Evolutionary conservation across 2,888 invertebrate species (phyloP).

Genomic region (Cheilosia variabilis): DNA sequence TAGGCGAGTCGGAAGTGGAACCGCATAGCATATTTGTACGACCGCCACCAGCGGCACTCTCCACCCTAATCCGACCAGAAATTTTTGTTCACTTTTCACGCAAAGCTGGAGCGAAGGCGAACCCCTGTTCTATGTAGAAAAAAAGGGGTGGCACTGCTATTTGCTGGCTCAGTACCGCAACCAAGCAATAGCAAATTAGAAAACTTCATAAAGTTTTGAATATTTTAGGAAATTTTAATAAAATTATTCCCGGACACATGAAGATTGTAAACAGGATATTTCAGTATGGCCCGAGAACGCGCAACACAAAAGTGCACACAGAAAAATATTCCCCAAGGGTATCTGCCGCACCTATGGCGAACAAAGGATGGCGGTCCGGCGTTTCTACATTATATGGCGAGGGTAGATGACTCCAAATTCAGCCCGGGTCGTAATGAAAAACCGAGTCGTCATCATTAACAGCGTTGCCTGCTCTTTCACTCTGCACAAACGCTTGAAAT

Average conservation of each 20-base stretch:
- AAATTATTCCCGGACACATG: constrained; percentile 30
- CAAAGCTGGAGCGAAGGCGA: not conserved
- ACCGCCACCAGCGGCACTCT: not conserved
- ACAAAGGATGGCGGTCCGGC: not conserved
- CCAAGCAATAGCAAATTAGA: constrained; percentile 44
- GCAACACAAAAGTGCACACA: not conserved
- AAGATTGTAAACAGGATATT: constrained; percentile 37
- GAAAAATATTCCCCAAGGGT: not conserved
- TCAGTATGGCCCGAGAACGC: not conserved
- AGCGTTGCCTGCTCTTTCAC: not conserved
- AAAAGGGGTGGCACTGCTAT: not conserved
- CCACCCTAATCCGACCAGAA: constrained; percentile 8
- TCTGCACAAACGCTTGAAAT: constrained; percentile 18
- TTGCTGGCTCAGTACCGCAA: constrained; percentile 12
- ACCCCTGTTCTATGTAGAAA: not conserved
- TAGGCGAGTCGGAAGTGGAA: not conserved
- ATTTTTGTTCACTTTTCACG: constrained; percentile 18
- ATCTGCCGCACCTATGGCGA: not conserved
- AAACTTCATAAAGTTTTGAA: constrained; percentile 71
- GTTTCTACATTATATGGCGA: too few relatives aligned
- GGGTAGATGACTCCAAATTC: not conserved
- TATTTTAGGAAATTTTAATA: constrained; percentile 61
- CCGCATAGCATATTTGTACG: constrained; percentile 19
- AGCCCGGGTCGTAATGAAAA: constrained; percentile 41
- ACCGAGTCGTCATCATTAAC: constrained; percentile 43